These are phyloP conservation scores for Chrysopa pallens DNA, from an alignment of 1,140 invertebrate species.

Conservation along the genomic window DNA sequence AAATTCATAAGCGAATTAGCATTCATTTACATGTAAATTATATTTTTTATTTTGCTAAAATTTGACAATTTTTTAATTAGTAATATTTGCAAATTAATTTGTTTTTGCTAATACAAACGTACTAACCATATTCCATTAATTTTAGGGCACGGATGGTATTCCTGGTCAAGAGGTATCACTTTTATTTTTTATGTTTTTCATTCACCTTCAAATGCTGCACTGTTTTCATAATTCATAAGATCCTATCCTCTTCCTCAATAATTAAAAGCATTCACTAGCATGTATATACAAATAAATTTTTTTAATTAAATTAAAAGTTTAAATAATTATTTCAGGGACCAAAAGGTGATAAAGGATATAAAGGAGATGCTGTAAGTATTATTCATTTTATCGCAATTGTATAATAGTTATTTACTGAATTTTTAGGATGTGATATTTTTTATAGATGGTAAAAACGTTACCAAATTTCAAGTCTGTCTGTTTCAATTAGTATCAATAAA, in stretches of 20 bases:
- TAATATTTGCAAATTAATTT: too few species aligned
- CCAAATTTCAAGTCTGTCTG: too few species aligned
- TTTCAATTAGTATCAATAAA: too few species aligned
- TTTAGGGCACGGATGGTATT: constrained; percentile 83
- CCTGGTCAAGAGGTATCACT: constrained; percentile 64
- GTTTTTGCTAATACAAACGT: too few species aligned
- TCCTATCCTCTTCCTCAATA: not conserved
- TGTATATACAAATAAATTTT: not conserved
- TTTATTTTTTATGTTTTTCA: not conserved
- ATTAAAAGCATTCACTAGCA: not conserved
- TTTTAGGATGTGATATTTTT: not conserved
- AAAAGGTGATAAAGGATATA: constrained; percentile 72
- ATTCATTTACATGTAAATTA: too few species aligned
- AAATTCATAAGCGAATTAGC: too few species aligned
- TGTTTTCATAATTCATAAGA: not conserved
- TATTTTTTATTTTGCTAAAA: too few species aligned
- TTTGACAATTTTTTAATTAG: too few species aligned
- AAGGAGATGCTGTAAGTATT: constrained; percentile 69
- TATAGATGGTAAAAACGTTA: too few species aligned
- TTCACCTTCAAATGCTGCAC: too few species aligned
- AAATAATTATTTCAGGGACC: constrained; percentile 44
- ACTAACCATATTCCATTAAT: constrained; percentile 13
- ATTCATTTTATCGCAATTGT: constrained; percentile 7
- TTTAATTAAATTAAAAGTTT: constrained; percentile 6
- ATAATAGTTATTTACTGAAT: not conserved